Evolutionary conservation across 1,140 invertebrate species (phyloP), one percentile per base, ranked within the genome.

Genomic region (Euwallacea similis): DNA sequence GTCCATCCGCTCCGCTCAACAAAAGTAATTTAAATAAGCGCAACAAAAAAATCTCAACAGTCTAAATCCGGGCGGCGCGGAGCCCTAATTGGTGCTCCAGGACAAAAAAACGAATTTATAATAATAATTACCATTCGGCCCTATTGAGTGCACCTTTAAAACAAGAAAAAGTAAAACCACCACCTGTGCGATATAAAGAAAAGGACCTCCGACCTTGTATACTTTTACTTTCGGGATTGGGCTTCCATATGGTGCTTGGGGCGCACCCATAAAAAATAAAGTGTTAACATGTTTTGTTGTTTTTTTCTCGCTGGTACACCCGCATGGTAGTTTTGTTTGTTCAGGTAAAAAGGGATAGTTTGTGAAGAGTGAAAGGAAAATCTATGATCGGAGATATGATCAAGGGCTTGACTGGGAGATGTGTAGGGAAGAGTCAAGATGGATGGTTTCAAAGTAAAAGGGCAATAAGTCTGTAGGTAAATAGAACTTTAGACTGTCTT

Each of bases 91-190:
- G 65, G 58, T 66, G 65, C 65, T 54, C 54, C 54, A 4, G 21
- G 4, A 59, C 58, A 68, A 68, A n/a, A n/a, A 68, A 60, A 68
- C 54, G 50, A 68, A 58, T 58, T 56, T 66, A 66, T 66, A 60
- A 68, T 68, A 68, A 68, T 68, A 68, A 68, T 68, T 68, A 68
- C 66, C 58, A 68, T 68, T 68, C 66, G 46, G 46, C 66, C 66
- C 66, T 46, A 68, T 68, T 68, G 66, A 60, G 66, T 60, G 66
- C 66, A 68, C 66, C 66, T 68, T 68, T 68, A 68, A 68, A 50
- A 68, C 66, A 68, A 56, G 60, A 68, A 68, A 66, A 65, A 68
- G 50, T 68, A 50, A 68, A 60, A 68, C 15, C 66, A 68, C 66
- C 66, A 68, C 66, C 66, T 68, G 66, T 68, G 66, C 56, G 2